Evolutionary conservation across 1,140 invertebrate species (phyloP).

Genomic region (Anoplophora glabripennis): DNA sequence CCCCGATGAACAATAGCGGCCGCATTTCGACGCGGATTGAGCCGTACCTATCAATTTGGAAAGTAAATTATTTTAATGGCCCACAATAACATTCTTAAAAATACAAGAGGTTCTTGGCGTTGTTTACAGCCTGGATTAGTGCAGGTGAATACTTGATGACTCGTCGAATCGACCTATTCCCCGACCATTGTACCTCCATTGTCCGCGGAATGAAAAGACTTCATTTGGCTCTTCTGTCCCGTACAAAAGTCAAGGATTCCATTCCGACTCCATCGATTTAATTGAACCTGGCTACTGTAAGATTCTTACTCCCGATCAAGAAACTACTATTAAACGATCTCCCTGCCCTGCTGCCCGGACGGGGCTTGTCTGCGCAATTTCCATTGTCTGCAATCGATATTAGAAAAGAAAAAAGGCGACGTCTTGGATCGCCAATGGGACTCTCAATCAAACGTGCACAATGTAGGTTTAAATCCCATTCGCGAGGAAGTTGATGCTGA

Average conservation of each 20-base stretch:
- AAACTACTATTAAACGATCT: not conserved
- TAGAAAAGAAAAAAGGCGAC: too few relatives aligned
- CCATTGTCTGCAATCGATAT: too few relatives aligned
- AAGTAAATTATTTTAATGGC: conserved; percentile 42
- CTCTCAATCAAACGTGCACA: too few relatives aligned
- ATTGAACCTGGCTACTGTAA: conserved; percentile 40
- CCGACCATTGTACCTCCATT: conserved; percentile 32
- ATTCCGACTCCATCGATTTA: conserved; percentile 34
- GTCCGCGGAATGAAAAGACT: conserved; percentile 38
- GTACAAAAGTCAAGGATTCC: conserved; percentile 40
- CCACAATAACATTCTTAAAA: conserved; percentile 39
- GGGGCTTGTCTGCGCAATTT: too few relatives aligned
- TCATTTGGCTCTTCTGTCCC: conserved; percentile 39
- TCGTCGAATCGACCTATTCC: conserved; percentile 28
- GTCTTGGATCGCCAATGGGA: too few relatives aligned
- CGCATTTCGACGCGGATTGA: conserved; percentile 40
- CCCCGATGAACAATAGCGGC: conserved; percentile 27
- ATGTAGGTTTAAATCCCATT: too few relatives aligned
- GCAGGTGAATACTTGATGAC: conserved; percentile 42
- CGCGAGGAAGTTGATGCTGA: too few relatives aligned
- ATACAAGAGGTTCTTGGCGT: conserved; percentile 27
- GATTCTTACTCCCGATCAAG: conserved; percentile 22
- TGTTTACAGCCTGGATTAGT: conserved; percentile 35
- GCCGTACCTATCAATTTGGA: conserved; percentile 41
- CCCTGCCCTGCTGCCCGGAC: too few relatives aligned